Conservation (phyloP, 30 jellyfish, hydroid and myxozoan genomes). For the Sanderia malayensis region DNA sequence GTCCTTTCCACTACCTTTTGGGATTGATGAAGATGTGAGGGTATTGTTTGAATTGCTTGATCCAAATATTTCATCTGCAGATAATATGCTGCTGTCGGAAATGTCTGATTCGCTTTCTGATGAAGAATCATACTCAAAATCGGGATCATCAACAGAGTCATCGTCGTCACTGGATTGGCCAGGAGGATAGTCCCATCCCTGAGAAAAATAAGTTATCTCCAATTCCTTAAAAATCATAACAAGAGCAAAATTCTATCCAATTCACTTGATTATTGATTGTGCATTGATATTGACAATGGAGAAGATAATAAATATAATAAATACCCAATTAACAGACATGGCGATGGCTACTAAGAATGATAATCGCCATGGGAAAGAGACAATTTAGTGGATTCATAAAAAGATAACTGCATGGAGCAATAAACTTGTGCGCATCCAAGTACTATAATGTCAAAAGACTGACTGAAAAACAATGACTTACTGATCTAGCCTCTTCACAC, state of each 20-base stretch:
- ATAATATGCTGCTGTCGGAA: background rate
- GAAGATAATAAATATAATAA: background rate
- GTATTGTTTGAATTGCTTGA: background rate
- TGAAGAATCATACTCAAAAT: background rate
- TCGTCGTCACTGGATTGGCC: background rate
- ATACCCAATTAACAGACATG: background rate
- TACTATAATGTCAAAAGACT: background rate
- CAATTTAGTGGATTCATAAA: background rate
- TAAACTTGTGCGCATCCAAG: background rate
- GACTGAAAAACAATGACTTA: background rate
- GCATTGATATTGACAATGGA: background rate
- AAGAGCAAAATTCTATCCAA: background rate
- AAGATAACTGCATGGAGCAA: background rate
- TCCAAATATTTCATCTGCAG: background rate
- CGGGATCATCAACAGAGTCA: background rate
- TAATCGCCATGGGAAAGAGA: background rate
- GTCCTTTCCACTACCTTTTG: background rate
- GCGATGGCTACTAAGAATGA: background rate
- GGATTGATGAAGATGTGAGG: background rate
- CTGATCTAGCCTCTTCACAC: background rate
- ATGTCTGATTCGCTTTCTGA: background rate
- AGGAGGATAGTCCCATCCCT: conserved; percentile 3
- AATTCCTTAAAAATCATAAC: background rate
- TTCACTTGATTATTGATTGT: background rate
- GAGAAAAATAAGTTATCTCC: background rate